Evolutionary conservation across 2,797 vertebrate species (phyloP).

Genomic region (Fratercula arctica): DNA sequence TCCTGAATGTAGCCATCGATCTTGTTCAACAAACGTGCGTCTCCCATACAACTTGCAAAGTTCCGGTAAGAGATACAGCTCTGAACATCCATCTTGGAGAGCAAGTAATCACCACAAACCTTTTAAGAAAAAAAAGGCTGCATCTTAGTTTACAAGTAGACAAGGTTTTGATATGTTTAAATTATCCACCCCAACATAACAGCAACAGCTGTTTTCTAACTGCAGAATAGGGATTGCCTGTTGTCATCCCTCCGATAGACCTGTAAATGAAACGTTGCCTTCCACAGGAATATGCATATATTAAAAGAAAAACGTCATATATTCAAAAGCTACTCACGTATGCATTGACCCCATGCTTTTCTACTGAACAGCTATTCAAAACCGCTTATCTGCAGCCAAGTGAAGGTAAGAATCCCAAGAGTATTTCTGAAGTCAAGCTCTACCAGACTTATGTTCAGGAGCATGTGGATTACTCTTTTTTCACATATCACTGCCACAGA

Average conservation of each 20-base stretch:
- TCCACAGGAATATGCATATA: background rate
- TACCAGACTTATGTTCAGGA: background rate
- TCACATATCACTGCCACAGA: background rate
- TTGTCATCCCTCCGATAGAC: background rate
- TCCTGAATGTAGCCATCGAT: conserved; percentile 96
- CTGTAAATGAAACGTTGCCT: background rate
- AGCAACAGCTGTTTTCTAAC: background rate
- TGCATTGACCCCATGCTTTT: accelerated
- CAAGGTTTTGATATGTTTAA: background rate
- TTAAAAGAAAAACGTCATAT: background rate
- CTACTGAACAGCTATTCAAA: background rate
- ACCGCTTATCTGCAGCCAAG: background rate
- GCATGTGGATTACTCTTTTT: background rate
- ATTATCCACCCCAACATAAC: background rate
- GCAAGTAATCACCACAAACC: conserved; percentile 98
- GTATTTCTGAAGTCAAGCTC: background rate
- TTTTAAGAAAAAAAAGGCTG: conserved; percentile 58
- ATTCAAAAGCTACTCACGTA: background rate
- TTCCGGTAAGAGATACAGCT: conserved; percentile 95
- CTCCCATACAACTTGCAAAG: conserved; percentile 95
- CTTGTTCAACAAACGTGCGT: conserved; percentile 88
- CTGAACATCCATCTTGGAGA: conserved; percentile 92
- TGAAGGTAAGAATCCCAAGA: background rate
- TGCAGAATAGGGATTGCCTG: background rate
- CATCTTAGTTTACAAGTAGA: background rate